phyloP scores from a whole-genome alignment of 2,113 vertebrate species.

The Psilopogon haemacephalus region DNA sequence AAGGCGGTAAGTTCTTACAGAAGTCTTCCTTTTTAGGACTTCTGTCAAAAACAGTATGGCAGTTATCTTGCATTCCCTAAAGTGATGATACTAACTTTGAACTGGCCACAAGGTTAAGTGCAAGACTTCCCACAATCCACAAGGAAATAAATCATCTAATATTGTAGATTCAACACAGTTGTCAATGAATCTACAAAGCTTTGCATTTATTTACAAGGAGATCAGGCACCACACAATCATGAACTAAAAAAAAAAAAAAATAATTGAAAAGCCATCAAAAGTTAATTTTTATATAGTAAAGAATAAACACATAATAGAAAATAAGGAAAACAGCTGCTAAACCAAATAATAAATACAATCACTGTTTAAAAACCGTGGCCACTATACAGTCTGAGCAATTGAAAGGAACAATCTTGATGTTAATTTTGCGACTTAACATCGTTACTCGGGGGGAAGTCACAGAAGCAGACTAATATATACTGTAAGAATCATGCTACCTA shows the following conservation, averaged over 20 bases:
- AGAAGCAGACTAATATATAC: not conserved
- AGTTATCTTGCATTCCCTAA: not conserved
- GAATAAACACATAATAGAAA: not conserved
- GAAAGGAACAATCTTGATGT: not conserved
- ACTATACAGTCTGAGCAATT: not conserved
- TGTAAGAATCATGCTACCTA: not conserved
- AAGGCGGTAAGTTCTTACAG: no score
- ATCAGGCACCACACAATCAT: not conserved
- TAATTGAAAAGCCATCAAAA: not conserved
- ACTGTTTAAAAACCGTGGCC: not conserved
- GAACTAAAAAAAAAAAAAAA: not conserved
- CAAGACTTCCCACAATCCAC: not conserved
- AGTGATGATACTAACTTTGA: not conserved
- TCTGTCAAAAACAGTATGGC: not conserved
- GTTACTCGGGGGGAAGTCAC: not conserved
- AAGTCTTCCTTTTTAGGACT: not conserved
- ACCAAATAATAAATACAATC: not conserved
- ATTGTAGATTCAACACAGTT: not conserved
- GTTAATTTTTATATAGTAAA: not conserved
- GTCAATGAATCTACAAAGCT: not conserved
- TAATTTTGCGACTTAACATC: not conserved
- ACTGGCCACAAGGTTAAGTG: not conserved
- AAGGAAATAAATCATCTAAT: not conserved
- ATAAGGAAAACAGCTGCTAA: not conserved
- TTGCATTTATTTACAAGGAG: not conserved